Evolutionary conservation across 2,888 invertebrate species (phyloP), one percentile per base, ranked within the genome.

Genomic region (Mimumesa dahlbomi): DNA sequence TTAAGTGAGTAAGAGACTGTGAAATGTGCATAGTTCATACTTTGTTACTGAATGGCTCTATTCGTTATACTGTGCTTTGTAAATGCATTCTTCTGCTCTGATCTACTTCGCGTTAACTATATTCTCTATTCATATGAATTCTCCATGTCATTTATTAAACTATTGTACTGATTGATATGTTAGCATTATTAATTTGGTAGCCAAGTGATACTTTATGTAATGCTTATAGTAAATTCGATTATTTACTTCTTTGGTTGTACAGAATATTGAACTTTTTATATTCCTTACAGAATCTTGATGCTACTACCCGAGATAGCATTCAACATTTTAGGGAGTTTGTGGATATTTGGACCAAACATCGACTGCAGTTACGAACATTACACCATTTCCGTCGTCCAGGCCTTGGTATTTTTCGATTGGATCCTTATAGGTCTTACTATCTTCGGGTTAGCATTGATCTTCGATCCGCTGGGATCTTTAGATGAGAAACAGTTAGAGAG

Each of bases 361-460:
- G 90, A 93, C 31, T 95, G 95, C 88, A 91, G 92, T 16, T 92
- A 93, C 66, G 92, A 92, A 48, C 93, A 92, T 76, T 94, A 94
- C 88, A 94, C 94, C 61, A 92, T 92, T 79, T 92, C 93, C 70
- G 93, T 94, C 18, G 93, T 95, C 81, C 94, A 95, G 91, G 93
- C 94, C 69, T 92, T 95, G 79, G 95, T 96, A 0, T 91, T 96
- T 49, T 95, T 94, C 88, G 95, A 95, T 84, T 97, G 96, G 96
- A 92, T 94, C 16, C 92, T 96, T 52, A 92, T 95, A 57, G 93
- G 93, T 0, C 90, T 95, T 9, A 93, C 95, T 2, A 90, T 96
- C 21, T 92, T 96, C 80, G 95, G 95, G 0, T 90, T 96, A 45
- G 93, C 94, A 43, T 91, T 96, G 89, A 93, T 96, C 46, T 96